Evolutionary conservation across 1,140 invertebrate species (phyloP).

Genomic region (Eupristina koningsbergeri): DNA sequence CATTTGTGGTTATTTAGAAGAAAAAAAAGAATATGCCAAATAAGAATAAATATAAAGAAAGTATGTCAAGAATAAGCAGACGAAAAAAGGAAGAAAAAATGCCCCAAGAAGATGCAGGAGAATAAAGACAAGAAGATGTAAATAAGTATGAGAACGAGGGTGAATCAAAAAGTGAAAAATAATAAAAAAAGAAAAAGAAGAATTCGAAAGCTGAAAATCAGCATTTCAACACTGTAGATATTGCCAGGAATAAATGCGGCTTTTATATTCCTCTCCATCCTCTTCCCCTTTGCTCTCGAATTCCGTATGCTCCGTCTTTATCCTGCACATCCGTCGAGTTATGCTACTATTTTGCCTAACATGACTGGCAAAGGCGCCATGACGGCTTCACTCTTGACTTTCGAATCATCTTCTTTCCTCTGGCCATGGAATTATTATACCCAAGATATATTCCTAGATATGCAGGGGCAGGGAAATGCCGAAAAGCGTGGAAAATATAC

Average conservation of each 20-base stretch:
- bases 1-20: background rate
- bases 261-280: background rate
- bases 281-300: background rate
- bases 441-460: background rate
- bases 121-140: slow-evolving; percentile 6
- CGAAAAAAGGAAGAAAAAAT: background rate
- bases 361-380: background rate
- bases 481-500: background rate
- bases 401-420: slow-evolving; percentile 10
- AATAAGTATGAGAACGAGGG: slow-evolving; percentile 52
- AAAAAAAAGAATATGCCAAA: background rate
- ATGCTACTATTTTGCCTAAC: slow-evolving; percentile 50
- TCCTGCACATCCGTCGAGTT: slow-evolving; percentile 31
- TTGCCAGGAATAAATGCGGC: slow-evolving; percentile 44
- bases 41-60: slow-evolving; percentile 34
- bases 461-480: background rate
- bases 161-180: background rate
- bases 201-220: slow-evolving; percentile 27
- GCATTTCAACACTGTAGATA: slow-evolving; percentile 49
- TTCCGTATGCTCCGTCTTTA: background rate
- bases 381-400: background rate
- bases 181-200: background rate
- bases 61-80: background rate
- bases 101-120: background rate
- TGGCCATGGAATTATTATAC: slow-evolving; percentile 1